Conservation (phyloP, 2,888 invertebrate genomes). For the Oscheius onirici region DNA sequence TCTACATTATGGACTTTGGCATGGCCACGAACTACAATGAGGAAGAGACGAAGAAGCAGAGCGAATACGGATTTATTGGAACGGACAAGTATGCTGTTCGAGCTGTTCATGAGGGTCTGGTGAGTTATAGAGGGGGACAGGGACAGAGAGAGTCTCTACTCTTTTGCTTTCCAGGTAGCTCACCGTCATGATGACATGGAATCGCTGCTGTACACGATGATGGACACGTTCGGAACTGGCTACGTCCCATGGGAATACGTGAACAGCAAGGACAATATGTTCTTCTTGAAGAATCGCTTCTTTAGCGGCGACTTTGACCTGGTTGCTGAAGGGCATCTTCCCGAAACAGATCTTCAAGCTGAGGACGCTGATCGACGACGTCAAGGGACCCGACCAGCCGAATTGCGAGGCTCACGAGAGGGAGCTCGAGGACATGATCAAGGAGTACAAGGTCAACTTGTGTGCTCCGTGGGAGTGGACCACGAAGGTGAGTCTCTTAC, state of each 20-base stretch:
- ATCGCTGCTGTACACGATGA: no score
- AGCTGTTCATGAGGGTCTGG: conserved; percentile 6
- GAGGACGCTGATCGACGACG: not conserved
- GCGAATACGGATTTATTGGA: conserved; percentile 6
- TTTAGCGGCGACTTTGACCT: not conserved
- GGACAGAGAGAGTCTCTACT: no score
- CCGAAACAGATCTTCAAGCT: conserved; percentile 13
- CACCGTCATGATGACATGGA: no score
- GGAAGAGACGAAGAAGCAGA: conserved; percentile 1
- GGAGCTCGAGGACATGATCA: conserved; percentile 10
- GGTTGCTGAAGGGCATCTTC: not conserved
- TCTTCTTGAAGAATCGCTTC: conserved; percentile 1
- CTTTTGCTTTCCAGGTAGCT: no score
- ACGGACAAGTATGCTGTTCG: not conserved
- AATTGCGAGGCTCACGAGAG: conserved; percentile 2
- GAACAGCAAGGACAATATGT: conserved; percentile 5
- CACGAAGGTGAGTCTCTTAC: no score
- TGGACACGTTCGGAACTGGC: not conserved
- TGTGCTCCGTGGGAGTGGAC: conserved; percentile 11
- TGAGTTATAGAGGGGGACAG: no score
- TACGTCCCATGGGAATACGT: conserved; percentile 2
- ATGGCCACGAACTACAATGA: conserved; percentile 19
- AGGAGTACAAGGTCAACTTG: conserved; percentile 2
- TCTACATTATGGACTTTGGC: conserved; percentile 12
- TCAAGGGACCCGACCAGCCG: not conserved